Evolutionary conservation across 1,140 invertebrate genomes (phyloP).

Genomic region (Magallana angulata): DNA sequence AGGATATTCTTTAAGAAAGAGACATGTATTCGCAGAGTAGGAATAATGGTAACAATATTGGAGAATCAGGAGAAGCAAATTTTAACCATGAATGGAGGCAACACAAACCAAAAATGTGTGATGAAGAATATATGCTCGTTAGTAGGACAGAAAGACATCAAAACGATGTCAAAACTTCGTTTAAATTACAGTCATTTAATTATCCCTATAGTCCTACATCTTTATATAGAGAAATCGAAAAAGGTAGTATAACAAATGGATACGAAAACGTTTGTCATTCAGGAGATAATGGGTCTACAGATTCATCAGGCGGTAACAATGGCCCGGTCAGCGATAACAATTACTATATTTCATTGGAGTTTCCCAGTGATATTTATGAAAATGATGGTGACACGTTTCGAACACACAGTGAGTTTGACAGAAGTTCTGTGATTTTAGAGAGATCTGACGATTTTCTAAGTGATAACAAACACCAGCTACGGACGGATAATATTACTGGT

Average conservation of each 20-base stretch:
- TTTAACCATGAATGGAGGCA: no score
- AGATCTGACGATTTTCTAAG: not conserved
- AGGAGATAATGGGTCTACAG: not conserved
- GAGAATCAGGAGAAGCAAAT: no score
- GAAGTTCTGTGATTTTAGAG: not conserved
- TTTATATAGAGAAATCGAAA: not conserved
- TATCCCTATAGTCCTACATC: not conserved
- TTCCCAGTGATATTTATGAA: not conserved
- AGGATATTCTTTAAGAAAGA: no score
- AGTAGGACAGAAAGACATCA: no score
- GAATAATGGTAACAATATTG: no score
- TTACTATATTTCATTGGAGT: not conserved
- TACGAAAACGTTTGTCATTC: not conserved
- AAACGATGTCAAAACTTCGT: no score
- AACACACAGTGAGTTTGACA: not conserved
- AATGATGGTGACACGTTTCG: not conserved
- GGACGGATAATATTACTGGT: not conserved
- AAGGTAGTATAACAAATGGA: not conserved
- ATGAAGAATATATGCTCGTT: not conserved
- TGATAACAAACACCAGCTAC: not conserved
- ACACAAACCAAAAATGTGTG: no score
- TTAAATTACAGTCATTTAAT: no score
- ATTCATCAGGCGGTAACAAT: not conserved
- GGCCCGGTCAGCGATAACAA: not conserved
- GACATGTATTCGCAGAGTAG: no score